Evolutionary conservation across 1,140 invertebrate species (phyloP).

Genomic region (Drosophila athabasca): DNA sequence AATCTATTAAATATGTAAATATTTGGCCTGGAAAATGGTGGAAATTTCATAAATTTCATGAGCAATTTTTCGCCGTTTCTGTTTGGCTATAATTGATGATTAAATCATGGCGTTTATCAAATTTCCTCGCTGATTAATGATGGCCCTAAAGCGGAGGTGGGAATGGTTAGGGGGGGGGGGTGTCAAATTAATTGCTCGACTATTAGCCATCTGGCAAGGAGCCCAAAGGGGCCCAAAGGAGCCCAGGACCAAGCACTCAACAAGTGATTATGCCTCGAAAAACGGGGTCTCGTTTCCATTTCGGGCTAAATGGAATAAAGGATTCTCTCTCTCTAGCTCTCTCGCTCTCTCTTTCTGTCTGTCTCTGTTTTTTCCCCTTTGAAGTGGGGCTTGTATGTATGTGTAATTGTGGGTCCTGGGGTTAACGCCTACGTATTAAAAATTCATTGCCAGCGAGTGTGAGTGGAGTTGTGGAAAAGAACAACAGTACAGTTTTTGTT

Average conservation of each 20-base stretch:
- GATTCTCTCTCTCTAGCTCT: neutral
- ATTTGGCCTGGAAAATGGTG: too few relatives aligned
- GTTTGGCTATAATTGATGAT: constrained; percentile 33
- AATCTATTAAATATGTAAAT: too few relatives aligned
- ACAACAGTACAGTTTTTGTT: too few relatives aligned
- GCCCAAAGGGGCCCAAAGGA: constrained; percentile 1
- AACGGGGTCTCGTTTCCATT: constrained; percentile 2
- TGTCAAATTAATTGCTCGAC: constrained; percentile 60
- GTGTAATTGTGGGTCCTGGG: too few relatives aligned
- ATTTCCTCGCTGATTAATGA: constrained; percentile 62
- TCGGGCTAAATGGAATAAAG: constrained; percentile 2
- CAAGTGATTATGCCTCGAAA: constrained; percentile 37
- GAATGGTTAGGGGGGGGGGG: neutral
- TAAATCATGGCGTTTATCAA: constrained; percentile 66
- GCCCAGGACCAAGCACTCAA: constrained; percentile 36
- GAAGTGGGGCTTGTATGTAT: neutral
- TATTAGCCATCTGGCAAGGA: constrained; percentile 40
- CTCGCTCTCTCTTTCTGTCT: too few relatives aligned
- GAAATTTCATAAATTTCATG: constrained; percentile 5
- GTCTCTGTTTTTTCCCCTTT: too few relatives aligned
- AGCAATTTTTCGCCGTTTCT: too few relatives aligned
- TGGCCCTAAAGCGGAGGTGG: constrained; percentile 4
- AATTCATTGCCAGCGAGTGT: constrained; percentile 63
- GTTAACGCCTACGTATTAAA: constrained; percentile 49
- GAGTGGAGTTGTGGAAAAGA: neutral